Percentiles rank a stretch among this genome's conserved stretches.
phyloP scores from a whole-genome alignment of 2,888 invertebrate species.

The Drosophila ustulata region DNA sequence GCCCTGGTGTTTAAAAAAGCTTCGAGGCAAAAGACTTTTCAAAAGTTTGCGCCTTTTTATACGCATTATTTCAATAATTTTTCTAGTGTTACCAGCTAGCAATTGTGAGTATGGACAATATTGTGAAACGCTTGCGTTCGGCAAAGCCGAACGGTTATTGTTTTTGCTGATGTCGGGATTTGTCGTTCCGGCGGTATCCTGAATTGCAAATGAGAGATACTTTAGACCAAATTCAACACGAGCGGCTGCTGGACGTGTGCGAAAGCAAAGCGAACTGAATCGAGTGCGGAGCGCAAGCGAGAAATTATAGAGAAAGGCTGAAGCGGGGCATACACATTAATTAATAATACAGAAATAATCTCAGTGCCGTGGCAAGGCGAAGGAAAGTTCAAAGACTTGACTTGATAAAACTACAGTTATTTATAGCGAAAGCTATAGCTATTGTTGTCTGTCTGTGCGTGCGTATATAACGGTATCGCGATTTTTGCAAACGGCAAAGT shows the following conservation, averaged over 20 bases:
- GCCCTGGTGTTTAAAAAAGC: background rate
- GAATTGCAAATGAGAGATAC: slow-evolving; percentile 33
- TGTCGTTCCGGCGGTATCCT: slow-evolving; percentile 17
- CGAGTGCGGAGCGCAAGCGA: slow-evolving; percentile 73
- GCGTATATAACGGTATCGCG: slow-evolving; percentile 37
- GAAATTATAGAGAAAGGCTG: slow-evolving; percentile 65
- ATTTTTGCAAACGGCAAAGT: slow-evolving; percentile 43
- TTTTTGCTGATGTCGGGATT: slow-evolving; percentile 21
- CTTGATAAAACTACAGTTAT: slow-evolving; percentile 30
- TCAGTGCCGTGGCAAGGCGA: slow-evolving; percentile 13
- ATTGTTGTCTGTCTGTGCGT: slow-evolving; percentile 42
- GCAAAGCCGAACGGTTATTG: slow-evolving; percentile 12
- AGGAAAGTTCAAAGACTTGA: slow-evolving; percentile 21
- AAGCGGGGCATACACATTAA: slow-evolving; percentile 44
- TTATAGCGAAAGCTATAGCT: slow-evolving; percentile 12
- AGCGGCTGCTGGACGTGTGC: slow-evolving; percentile 82
- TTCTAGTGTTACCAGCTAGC: background rate
- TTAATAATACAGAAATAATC: slow-evolving; percentile 39
- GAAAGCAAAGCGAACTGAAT: slow-evolving; percentile 48
- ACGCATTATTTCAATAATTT: background rate
- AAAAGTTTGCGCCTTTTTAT: background rate
- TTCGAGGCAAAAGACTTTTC: background rate
- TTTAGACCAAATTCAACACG: slow-evolving; percentile 66
- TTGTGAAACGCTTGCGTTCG: background rate
- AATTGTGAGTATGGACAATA: background rate